These are phyloP conservation scores for Drosophila kikkawai DNA, from an alignment of 1,140 invertebrate species.

Conservation along the genomic window DNA sequence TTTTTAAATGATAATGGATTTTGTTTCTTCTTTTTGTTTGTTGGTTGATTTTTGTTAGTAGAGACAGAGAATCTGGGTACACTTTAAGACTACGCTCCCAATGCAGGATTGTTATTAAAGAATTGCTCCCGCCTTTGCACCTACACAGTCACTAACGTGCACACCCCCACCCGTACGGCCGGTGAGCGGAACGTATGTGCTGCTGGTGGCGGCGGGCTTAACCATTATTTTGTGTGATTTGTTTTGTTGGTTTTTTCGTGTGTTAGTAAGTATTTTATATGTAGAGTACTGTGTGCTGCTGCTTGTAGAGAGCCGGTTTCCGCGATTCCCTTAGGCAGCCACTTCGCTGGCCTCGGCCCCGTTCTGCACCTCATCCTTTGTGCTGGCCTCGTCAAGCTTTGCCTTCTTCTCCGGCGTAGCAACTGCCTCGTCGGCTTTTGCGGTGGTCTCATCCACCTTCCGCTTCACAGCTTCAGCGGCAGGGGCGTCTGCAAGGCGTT, in stretches of 20 bases:
- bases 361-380: constrained; percentile 83
- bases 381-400: constrained; percentile 81
- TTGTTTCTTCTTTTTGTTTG: constrained; percentile 48
- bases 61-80: constrained; percentile 73
- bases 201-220: constrained; percentile 6
- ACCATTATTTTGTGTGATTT: constrained; percentile 48
- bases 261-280: constrained; percentile 77
- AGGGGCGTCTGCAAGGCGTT: constrained; percentile 60
- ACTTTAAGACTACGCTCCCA: constrained; percentile 73
- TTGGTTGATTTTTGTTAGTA: constrained; percentile 64
- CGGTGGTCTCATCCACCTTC: constrained; percentile 76
- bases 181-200: constrained; percentile 16
- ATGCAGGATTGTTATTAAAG: constrained; percentile 72
- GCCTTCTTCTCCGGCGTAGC: constrained; percentile 84
- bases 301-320: constrained; percentile 23
- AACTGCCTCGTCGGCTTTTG: constrained; percentile 76
- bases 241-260: constrained; percentile 52
- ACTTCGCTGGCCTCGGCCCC: constrained; percentile 82
- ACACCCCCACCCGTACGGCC: constrained; percentile 7
- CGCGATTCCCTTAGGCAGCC: constrained; percentile 74
- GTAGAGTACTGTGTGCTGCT: constrained; percentile 60
- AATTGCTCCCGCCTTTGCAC: constrained; percentile 23
- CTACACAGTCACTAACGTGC: constrained; percentile 15
- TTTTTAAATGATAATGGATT: constrained; percentile 82
- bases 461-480: constrained; percentile 79